These are phyloP conservation scores for Hippoglossus stenolepis DNA, from an alignment of 2,113 vertebrate genomes.

Conservation along the genomic window DNA sequence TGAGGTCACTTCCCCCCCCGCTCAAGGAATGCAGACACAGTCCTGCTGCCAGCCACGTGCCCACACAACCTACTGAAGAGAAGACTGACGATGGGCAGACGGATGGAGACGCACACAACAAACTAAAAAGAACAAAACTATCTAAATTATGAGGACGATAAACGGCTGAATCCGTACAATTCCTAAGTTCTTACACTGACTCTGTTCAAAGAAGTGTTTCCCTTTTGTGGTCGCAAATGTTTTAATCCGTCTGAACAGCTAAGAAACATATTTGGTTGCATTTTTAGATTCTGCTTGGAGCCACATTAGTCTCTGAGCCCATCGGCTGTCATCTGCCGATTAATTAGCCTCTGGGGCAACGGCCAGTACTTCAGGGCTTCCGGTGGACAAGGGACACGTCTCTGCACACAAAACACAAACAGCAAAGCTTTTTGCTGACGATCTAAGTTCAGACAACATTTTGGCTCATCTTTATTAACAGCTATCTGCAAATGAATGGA, in stretches of 20 bases:
- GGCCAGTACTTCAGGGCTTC: no score
- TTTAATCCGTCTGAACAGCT: constrained; percentile 26
- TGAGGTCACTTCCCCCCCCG: constrained; percentile 70
- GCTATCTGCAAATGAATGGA: no score
- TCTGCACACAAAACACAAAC: no score
- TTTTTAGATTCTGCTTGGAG: neutral
- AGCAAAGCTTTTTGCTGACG: no score
- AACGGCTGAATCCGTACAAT: neutral
- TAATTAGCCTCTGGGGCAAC: no score
- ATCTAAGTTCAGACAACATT: no score
- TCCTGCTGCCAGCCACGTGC: constrained; percentile 67
- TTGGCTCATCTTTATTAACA: no score
- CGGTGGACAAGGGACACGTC: no score
- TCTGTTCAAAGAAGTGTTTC: neutral
- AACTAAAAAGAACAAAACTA: neutral
- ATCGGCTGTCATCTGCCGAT: no score
- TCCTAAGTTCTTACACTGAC: neutral
- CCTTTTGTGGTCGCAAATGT: constrained; percentile 36
- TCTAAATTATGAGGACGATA: neutral
- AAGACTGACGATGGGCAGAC: constrained; percentile 13
- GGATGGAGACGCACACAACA: neutral
- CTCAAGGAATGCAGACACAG: constrained; percentile 69
- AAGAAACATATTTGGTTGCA: constrained; percentile 28
- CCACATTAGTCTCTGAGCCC: no score
- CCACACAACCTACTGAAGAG: constrained; percentile 41